phyloP scores from a whole-genome alignment of 2,888 invertebrate genomes.

The Hyposoter didymator region DNA sequence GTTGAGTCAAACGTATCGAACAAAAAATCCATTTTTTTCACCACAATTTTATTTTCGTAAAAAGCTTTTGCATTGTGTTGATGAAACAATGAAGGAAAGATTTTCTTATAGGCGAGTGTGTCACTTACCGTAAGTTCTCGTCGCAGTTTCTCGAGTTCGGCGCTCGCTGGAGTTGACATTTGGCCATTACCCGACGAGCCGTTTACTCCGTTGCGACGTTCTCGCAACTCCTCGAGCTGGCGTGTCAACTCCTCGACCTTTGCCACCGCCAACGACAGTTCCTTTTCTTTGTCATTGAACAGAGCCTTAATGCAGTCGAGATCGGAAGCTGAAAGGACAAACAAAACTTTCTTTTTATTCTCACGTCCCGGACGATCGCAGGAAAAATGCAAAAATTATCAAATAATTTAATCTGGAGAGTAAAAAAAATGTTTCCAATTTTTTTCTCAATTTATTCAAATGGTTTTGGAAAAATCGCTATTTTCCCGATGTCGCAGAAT shows the following conservation, averaged over 20 bases:
- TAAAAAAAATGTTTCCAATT: too few relatives aligned
- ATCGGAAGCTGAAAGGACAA: slow-evolving; percentile 91
- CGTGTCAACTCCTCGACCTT: slow-evolving; percentile 98
- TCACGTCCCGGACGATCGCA: neutral
- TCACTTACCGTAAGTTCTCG: slow-evolving; percentile 94
- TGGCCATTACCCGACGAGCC: slow-evolving; percentile 79
- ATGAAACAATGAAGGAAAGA: too few relatives aligned
- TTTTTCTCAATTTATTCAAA: neutral
- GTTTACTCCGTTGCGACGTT: slow-evolving; percentile 79
- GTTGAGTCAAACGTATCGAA: too few relatives aligned
- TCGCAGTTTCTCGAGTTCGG: slow-evolving; percentile 96
- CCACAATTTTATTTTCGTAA: too few relatives aligned
- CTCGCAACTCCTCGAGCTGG: slow-evolving; percentile 96
- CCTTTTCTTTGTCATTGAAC: slow-evolving; percentile 99
- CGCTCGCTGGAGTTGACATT: slow-evolving; percentile 89
- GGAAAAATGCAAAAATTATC: neutral
- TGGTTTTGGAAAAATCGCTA: neutral
- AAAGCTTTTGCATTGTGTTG: too few relatives aligned
- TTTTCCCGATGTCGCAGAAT: neutral
- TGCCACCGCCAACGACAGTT: slow-evolving; percentile 97
- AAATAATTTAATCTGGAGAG: neutral
- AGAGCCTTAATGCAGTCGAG: slow-evolving; percentile 97
- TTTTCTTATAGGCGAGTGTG: neutral
- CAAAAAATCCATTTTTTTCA: too few relatives aligned
- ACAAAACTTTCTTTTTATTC: neutral